Evolutionary conservation across 1,140 invertebrate species (phyloP).

Genomic region (Glossosoma conforme): DNA sequence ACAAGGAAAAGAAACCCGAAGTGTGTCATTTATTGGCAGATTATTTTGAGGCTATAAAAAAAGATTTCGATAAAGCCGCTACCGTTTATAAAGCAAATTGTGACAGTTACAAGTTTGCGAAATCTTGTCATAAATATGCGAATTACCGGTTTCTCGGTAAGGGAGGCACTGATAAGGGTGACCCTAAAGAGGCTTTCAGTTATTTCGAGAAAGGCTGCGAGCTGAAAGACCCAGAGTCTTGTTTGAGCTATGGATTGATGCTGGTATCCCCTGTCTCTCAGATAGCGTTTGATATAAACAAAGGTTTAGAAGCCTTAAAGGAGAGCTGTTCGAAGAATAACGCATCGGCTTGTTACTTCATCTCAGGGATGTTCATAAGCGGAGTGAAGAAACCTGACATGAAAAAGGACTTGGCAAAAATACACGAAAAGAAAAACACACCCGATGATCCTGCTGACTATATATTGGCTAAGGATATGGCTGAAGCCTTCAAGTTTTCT

Average conservation of each 20-base stretch:
- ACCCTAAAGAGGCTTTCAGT: slow-evolving; percentile 54
- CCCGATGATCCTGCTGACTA: slow-evolving; percentile 39
- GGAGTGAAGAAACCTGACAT: slow-evolving; percentile 56
- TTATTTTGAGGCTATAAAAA: slow-evolving; percentile 77
- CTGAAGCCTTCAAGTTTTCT: slow-evolving; percentile 70
- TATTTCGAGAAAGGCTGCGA: slow-evolving; percentile 80
- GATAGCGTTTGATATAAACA: slow-evolving; percentile 46
- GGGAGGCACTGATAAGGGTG: slow-evolving; percentile 48
- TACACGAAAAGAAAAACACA: slow-evolving; percentile 4
- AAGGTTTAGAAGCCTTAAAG: slow-evolving; percentile 52
- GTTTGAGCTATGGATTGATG: slow-evolving; percentile 71
- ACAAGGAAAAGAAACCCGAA: slow-evolving; percentile 53
- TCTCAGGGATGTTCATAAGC: slow-evolving; percentile 71
- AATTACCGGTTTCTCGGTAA: slow-evolving; percentile 64
- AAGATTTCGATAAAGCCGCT: slow-evolving; percentile 70
- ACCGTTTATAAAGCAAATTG: slow-evolving; percentile 81
- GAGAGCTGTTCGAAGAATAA: slow-evolving; percentile 66
- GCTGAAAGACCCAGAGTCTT: slow-evolving; percentile 60
- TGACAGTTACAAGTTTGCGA: slow-evolving; percentile 71
- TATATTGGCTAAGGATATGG: slow-evolving; percentile 63
- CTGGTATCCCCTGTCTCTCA: slow-evolving; percentile 52
- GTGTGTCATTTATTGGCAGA: slow-evolving; percentile 89
- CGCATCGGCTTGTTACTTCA: slow-evolving; percentile 71
- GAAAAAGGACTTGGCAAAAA: slow-evolving; percentile 39
- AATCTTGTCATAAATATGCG: slow-evolving; percentile 82